These are phyloP conservation scores for Hyla sarda DNA, from an alignment of 2,113 vertebrate species.

Conservation along the genomic window DNA sequence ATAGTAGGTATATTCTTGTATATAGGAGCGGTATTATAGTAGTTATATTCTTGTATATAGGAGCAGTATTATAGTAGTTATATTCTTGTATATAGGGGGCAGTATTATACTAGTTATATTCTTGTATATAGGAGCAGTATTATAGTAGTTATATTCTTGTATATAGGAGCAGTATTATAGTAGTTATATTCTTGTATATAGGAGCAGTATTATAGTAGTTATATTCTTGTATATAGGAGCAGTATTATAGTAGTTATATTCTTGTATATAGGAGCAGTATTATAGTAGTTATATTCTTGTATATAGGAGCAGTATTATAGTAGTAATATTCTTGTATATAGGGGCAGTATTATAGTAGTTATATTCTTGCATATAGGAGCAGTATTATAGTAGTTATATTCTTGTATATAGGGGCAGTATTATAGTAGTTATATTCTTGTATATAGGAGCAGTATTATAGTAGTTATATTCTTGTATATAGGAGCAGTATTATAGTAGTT, in stretches of 20 bases:
- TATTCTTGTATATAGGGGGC: not conserved
- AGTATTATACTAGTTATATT: conserved; percentile 17
- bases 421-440: conserved; percentile 5
- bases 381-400: conserved; percentile 10
- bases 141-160: too few species aligned
- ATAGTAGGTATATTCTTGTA: too few species aligned
- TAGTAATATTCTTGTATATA: too few species aligned
- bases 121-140: conserved; percentile 6
- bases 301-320: too few species aligned
- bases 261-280: too few species aligned
- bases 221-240: too few species aligned
- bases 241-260: too few species aligned
- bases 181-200: conserved; percentile 5
- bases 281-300: too few species aligned
- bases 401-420: not conserved
- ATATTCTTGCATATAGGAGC: not conserved
- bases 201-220: not conserved
- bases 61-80: not conserved
- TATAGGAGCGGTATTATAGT: too few species aligned
- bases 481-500: conserved; percentile 12
- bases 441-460: not conserved
- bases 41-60: too few species aligned
- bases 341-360: too few species aligned
- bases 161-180: not conserved
- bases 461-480: not conserved